Evolutionary conservation across 1,140 invertebrate species (phyloP), one percentile per base, ranked within the genome.

Genomic region (Sogatella furcifera): DNA sequence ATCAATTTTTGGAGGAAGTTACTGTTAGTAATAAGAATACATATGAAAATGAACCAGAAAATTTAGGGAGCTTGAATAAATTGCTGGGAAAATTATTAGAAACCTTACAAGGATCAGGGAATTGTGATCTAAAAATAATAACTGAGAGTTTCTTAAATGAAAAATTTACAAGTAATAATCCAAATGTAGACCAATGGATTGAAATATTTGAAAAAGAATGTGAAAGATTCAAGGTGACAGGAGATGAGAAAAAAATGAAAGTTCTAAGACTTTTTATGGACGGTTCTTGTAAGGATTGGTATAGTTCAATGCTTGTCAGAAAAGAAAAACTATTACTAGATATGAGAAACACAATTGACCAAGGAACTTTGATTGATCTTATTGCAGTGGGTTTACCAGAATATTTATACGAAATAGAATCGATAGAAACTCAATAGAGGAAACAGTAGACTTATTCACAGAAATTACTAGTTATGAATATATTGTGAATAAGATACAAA

Each of bases 201-300:
- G 64, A 69, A n/a, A 49, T 54, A 52, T 71, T 69, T 70, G 71
- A 61, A 41, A 70, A 15, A 69, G 70, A n/a, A n/a, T n/a, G n/a
- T n/a, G n/a, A n/a, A n/a, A n/a, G n/a, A n/a, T n/a, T n/a, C n/a
- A n/a, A n/a, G n/a, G n/a, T n/a, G n/a, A n/a, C n/a, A n/a, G n/a
- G n/a, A n/a, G n/a, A n/a, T n/a, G n/a, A n/a, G n/a, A n/a, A n/a
- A n/a, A n/a, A n/a, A n/a, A n/a, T n/a, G n/a, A n/a, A n/a, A n/a
- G n/a, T n/a, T n/a, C n/a, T n/a, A n/a, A n/a, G n/a, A n/a, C n/a
- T n/a, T n/a, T n/a, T n/a, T n/a, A n/a, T n/a, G n/a, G n/a, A n/a
- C 1, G 62, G 68, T 17, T 65, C 66, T 2, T 68, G 66, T 64
- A 42, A 43, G 28, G 68, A 72, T 54, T 73, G 70, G 69, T 70